Conservation (phyloP, 2,113 vertebrate species). For the Callocephalon fimbriatum region DNA sequence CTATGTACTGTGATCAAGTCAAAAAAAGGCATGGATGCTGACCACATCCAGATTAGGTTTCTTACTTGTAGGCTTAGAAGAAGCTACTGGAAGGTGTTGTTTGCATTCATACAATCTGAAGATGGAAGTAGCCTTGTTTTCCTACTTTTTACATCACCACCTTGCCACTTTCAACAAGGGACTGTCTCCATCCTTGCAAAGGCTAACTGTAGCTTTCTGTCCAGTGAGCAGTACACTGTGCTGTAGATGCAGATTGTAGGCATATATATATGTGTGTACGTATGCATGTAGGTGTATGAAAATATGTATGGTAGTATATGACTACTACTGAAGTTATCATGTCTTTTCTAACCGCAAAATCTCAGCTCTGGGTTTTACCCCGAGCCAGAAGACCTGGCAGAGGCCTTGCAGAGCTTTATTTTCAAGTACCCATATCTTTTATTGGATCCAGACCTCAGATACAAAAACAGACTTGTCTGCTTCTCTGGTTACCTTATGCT, state of each 20-base stretch:
- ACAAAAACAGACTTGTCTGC: not conserved
- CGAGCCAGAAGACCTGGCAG: not conserved
- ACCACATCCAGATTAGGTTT: not conserved
- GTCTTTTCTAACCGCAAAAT: not conserved
- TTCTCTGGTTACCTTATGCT: not conserved
- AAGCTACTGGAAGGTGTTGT: not conserved
- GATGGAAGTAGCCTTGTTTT: not conserved
- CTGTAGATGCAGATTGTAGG: not conserved
- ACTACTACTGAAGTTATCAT: not conserved
- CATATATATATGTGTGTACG: not conserved
- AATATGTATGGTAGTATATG: not conserved
- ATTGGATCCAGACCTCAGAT: not conserved
- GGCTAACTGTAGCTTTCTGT: not conserved
- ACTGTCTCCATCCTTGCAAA: not conserved
- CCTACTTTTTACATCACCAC: fast-evolving
- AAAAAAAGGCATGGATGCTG: not conserved
- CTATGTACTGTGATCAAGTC: not conserved
- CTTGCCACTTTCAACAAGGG: not conserved
- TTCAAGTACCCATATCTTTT: not conserved
- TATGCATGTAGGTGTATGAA: not conserved
- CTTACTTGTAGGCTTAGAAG: not conserved
- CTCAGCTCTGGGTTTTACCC: not conserved
- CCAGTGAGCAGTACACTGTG: fast-evolving
- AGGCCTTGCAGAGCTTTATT: not conserved
- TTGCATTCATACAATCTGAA: not conserved